These are phyloP conservation scores for Arctocebus calabarensis DNA, from an alignment of 2,797 vertebrate species.

Conservation along the genomic window DNA sequence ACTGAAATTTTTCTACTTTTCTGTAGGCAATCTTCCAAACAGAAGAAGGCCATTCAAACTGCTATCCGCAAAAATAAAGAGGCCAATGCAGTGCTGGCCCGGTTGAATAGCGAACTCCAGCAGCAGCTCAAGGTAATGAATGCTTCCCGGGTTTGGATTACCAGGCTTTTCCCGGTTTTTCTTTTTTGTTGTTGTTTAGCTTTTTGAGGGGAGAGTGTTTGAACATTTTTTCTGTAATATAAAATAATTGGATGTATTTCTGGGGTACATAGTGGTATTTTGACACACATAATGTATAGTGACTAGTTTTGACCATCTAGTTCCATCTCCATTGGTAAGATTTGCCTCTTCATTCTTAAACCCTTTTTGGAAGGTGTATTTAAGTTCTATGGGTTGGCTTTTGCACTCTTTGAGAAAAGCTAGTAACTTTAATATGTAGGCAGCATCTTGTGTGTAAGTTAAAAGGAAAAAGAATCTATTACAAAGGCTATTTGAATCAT, in stretches of 20 bases:
- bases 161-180: background rate
- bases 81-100: conserved; percentile 94
- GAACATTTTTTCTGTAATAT: background rate
- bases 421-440: background rate
- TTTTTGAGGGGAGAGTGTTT: background rate
- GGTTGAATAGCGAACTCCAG: conserved; percentile 97
- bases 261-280: background rate
- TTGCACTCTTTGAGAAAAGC: conserved; percentile 31
- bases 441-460: background rate
- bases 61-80: conserved; percentile 98
- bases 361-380: background rate
- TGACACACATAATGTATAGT: background rate
- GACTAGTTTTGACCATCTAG: background rate
- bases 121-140: conserved; percentile 96
- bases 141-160: background rate
- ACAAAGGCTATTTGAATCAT: conserved; percentile 19
- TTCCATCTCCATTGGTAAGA: conserved; percentile 56
- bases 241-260: background rate
- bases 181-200: background rate
- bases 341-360: conserved; percentile 33
- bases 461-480: conserved; percentile 3
- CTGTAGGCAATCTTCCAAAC: conserved; percentile 92
- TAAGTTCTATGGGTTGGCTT: conserved; percentile 9
- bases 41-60: conserved; percentile 96
- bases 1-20: conserved; percentile 82